These are phyloP conservation scores for Pampusana beccarii DNA, from an alignment of 2,113 vertebrate genomes.

Conservation along the genomic window DNA sequence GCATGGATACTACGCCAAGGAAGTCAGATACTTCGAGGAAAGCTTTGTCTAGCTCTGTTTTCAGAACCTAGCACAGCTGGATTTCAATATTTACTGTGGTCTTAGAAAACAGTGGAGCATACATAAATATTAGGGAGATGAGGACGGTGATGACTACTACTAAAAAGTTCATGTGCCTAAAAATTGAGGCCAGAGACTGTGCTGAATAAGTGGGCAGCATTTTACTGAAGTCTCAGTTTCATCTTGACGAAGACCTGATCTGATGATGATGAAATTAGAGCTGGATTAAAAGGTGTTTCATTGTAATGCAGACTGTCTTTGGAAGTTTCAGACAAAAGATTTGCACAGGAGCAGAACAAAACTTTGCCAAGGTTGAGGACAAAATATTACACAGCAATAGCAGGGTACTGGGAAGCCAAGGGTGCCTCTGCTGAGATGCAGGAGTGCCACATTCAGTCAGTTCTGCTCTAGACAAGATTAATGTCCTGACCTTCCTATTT, in stretches of 20 bases:
- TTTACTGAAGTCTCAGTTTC: not conserved
- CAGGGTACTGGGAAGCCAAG: not conserved
- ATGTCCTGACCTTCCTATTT: constrained; percentile 26
- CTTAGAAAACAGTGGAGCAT: not conserved
- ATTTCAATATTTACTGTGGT: not conserved
- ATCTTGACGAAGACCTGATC: not conserved
- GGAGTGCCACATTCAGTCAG: not conserved
- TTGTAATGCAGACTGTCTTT: not conserved
- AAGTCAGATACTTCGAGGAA: not conserved
- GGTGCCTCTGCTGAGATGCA: not conserved
- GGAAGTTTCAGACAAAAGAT: not conserved
- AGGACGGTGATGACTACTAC: not conserved
- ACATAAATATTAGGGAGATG: not conserved
- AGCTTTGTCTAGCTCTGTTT: not conserved
- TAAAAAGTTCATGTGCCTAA: not conserved
- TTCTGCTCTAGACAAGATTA: not conserved
- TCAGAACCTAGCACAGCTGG: not conserved
- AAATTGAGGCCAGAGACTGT: not conserved
- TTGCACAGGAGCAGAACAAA: not conserved
- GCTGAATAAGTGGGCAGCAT: not conserved
- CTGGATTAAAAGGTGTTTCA: not conserved
- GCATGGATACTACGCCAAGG: not conserved
- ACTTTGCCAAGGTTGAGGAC: not conserved
- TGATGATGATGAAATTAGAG: not conserved
- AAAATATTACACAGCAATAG: not conserved